Percentiles rank a stretch among this genome's conserved stretches.
phyloP scores from a whole-genome alignment of 2,888 invertebrate genomes.

The Eupithecia centaureata region DNA sequence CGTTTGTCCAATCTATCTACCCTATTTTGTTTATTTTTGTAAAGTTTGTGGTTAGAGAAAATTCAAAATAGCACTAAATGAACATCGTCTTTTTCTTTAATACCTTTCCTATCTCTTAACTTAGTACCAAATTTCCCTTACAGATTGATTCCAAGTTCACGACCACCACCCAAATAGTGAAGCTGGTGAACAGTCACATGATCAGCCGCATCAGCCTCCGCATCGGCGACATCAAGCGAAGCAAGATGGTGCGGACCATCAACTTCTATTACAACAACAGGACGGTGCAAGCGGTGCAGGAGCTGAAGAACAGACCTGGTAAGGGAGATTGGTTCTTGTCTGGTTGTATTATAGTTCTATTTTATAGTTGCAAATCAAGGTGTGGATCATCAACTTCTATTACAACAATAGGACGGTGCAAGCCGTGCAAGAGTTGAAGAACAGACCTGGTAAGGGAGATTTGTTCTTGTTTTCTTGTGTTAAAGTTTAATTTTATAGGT shows the following conservation, averaged over 20 bases:
- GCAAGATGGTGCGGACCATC: slow-evolving; percentile 98
- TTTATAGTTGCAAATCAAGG: too few relatives aligned
- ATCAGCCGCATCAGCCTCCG: slow-evolving; percentile 96
- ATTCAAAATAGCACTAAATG: too few relatives aligned
- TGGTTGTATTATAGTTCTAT: too few relatives aligned
- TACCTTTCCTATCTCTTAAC: neutral
- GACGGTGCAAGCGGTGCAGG: slow-evolving; percentile 97
- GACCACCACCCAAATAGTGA: slow-evolving; percentile 98
- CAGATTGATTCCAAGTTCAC: slow-evolving; percentile 98
- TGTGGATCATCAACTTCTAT: slow-evolving; percentile 96
- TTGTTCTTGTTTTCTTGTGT: slow-evolving; percentile 6
- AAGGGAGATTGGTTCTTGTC: slow-evolving; percentile 39
- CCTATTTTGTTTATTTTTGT: too few relatives aligned
- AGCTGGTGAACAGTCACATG: slow-evolving; percentile 96
- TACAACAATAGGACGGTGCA: slow-evolving; percentile 98
- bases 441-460: slow-evolving; percentile 87
- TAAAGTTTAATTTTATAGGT: too few relatives aligned
- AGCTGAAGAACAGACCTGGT: slow-evolving; percentile 96
- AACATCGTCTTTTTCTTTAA: too few relatives aligned
- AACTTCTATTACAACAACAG: slow-evolving; percentile 99
- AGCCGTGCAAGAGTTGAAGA: slow-evolving; percentile 98
- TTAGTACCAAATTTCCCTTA: neutral
- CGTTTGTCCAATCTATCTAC: too few relatives aligned
- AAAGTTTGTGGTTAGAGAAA: too few relatives aligned
- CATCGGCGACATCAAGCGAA: slow-evolving; percentile 97